Evolutionary conservation across 2,113 vertebrate species (phyloP), one percentile per base, ranked within the genome.

Genomic region (Tylochromis polylepis): DNA sequence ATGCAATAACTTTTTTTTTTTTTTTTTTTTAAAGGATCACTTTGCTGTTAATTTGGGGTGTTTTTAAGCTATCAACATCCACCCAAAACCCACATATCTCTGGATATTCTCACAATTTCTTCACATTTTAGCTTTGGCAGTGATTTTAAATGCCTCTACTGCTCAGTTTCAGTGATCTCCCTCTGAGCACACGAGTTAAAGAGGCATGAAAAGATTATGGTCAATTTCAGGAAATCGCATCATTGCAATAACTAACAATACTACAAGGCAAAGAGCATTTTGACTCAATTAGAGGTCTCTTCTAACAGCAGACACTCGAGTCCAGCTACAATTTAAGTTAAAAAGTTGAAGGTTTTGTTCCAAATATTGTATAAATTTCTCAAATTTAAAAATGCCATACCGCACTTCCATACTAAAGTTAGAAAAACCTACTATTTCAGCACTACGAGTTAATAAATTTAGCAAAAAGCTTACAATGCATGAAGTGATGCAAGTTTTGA

Each of bases 101-200:
- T 70, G 9, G 77, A 65, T 49, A 27, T 16, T 36, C 65, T 67
- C 49, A 24, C 31, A 24, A 12, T 43, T 70, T 75, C n/a, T 83
- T 82, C 43, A 87, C 72, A 38, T 81, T 81, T 80, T 27, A 12
- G 51, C 56, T 93, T 90, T 89, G 91, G 90, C 88, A 94, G 89
- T 89, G 87, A 83, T 85, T 78, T 79, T 70, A 55, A 36, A 83
- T 20, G 20, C 82, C 34, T 78, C 5, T 0, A 70, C 46, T 46
- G 22, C 60, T 57, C 5, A 55, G 49, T 27, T 77, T 77, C 10
- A 31, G 24, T 20, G 27, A 77, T 20, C 82, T 80, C 79, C n/a
- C n/a, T 7, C 29, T 56, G 41, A n/a, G 34, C 7, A 27, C n/a
- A 16, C 56, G 1, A 57, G 29, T 9, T 5, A 46, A 36, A 79